Conservation (phyloP, 2,797 vertebrate species). For the Melanotaenia pygmaea region DNA sequence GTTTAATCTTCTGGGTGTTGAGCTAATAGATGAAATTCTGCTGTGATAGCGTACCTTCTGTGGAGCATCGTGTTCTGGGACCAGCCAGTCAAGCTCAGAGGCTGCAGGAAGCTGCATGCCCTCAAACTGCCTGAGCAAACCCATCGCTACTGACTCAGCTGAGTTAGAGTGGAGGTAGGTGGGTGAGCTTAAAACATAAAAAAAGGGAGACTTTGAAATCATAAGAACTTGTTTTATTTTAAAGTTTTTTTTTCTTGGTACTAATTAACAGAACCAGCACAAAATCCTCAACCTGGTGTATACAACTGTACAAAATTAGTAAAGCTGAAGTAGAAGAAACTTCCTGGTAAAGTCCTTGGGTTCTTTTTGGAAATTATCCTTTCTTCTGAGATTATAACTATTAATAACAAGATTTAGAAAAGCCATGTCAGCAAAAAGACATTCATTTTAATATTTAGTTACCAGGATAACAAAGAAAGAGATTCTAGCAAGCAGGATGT, state of each 20-base stretch:
- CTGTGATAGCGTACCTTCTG: slow-evolving; percentile 87
- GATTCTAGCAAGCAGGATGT: background rate
- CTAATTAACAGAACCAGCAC: too few species aligned
- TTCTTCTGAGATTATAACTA: too few species aligned
- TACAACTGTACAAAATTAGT: background rate
- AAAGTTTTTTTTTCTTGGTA: background rate
- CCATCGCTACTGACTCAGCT: slow-evolving; percentile 97
- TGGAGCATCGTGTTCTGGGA: slow-evolving; percentile 94
- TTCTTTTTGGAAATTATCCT: too few species aligned
- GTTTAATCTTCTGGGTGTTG: background rate
- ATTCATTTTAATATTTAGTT: background rate
- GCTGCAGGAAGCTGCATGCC: slow-evolving; percentile 98
- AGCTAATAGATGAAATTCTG: background rate
- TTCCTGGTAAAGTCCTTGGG: background rate
- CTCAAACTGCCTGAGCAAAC: slow-evolving; percentile 95
- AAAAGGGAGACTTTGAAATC: background rate
- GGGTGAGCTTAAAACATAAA: slow-evolving; percentile 80
- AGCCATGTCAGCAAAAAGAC: background rate
- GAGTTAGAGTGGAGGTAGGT: slow-evolving; percentile 93
- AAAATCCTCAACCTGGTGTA: too few species aligned
- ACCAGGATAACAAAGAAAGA: background rate
- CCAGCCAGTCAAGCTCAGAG: slow-evolving; percentile 96
- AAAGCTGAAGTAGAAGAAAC: background rate
- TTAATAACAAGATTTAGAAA: background rate
- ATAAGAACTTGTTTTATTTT: too few species aligned